A percentile compares a stretch with the other conserved stretches of the same genome.
These are phyloP conservation scores for Tetragnatha versicolor DNA, from an alignment of 1,140 invertebrate species.

Conservation along the genomic window DNA sequence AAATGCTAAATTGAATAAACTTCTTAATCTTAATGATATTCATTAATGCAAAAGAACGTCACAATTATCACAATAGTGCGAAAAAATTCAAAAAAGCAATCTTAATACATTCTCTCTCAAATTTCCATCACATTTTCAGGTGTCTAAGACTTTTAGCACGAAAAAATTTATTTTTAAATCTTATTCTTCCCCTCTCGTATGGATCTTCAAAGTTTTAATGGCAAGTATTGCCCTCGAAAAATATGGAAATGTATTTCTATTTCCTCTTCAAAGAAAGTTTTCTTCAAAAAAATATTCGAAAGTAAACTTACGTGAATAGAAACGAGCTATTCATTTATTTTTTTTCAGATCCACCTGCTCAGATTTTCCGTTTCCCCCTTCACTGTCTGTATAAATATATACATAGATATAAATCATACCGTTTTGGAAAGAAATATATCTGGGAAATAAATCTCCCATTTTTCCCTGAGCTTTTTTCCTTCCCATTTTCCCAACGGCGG, in stretches of 20 bases:
- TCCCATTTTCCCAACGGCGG: not conserved
- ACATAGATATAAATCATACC: conserved; percentile 30
- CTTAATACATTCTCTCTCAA: too few relatives aligned
- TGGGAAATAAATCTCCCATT: conserved; percentile 10
- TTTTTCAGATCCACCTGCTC: not conserved
- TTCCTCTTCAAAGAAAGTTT: conserved; percentile 11
- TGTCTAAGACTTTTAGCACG: too few relatives aligned
- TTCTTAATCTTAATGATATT: too few relatives aligned
- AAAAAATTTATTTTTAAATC: too few relatives aligned
- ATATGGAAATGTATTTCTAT: conserved; percentile 1
- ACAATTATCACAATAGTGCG: not conserved
- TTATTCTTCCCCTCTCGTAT: not conserved
- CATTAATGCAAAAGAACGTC: not conserved
- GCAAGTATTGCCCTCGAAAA: conserved; percentile 36
- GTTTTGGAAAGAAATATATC: conserved; percentile 27
- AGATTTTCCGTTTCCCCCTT: not conserved
- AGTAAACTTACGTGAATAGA: conserved; percentile 11
- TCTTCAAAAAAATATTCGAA: conserved; percentile 11
- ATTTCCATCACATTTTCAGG: too few relatives aligned
- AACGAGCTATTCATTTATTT: conserved; percentile 36
- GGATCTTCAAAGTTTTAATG: conserved; percentile 9
- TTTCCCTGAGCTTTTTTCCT: not conserved
- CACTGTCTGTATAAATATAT: conserved; percentile 22
- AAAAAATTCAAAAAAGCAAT: not conserved
- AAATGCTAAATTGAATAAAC: too few relatives aligned